Evolutionary conservation across 2,888 invertebrate genomes (phyloP).

Genomic region (Caenorhabditis sulstoni): DNA sequence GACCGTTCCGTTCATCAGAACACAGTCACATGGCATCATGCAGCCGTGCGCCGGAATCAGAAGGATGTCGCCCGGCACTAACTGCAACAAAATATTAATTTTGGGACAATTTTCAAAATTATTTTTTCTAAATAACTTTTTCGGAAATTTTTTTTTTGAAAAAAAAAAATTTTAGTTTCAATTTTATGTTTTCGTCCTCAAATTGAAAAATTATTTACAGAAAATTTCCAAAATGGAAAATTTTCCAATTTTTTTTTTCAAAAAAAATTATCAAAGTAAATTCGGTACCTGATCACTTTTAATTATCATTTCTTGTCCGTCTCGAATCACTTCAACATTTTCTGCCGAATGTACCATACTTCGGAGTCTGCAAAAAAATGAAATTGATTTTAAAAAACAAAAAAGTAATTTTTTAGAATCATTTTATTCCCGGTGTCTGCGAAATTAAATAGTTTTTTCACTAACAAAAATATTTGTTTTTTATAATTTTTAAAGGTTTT

Average conservation of each 20-base stretch:
- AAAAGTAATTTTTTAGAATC: not conserved
- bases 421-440: no score
- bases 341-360: conserved; percentile 88
- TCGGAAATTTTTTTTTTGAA: no score
- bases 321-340: conserved; percentile 85
- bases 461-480: no score
- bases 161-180: not conserved
- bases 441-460: no score
- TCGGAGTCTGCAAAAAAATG: conserved; percentile 52
- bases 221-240: no score
- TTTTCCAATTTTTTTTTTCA: not conserved
- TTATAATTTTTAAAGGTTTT: no score
- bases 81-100: conserved; percentile 66
- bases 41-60: conserved; percentile 89
- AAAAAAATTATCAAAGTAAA: not conserved
- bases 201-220: conserved; percentile 3
- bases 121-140: no score
- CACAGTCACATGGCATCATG: conserved; percentile 87
- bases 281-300: conserved; percentile 58
- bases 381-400: not conserved
- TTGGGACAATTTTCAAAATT: no score
- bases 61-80: conserved; percentile 85
- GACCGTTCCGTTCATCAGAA: conserved; percentile 90
- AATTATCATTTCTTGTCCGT: conserved; percentile 58
- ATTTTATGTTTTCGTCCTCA: no score